Percentiles rank a stretch among this genome's conserved stretches.
Evolutionary conservation across 2,888 invertebrate species (phyloP).

Genomic region (Laothoe populi): DNA sequence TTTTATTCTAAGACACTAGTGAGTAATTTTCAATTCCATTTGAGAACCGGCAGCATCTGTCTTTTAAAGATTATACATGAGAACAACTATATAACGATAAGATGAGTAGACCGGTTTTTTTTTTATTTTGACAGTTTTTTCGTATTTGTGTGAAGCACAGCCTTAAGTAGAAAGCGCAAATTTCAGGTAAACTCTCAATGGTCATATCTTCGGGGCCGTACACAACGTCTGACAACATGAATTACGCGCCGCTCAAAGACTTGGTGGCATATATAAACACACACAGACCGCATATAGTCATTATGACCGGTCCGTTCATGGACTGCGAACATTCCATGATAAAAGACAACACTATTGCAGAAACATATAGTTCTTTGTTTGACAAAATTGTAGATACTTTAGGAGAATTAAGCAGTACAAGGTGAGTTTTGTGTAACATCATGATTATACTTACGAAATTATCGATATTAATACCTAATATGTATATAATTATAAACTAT

Average conservation of each 20-base stretch:
- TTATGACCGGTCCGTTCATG: slow-evolving; percentile 94
- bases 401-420: slow-evolving; percentile 81
- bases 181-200: slow-evolving; percentile 85
- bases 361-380: slow-evolving; percentile 90
- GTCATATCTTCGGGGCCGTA: slow-evolving; percentile 94
- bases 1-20: too few species aligned
- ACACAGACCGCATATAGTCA: slow-evolving; percentile 90
- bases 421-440: slow-evolving; percentile 70
- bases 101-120: too few species aligned
- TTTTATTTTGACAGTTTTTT: too few species aligned
- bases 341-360: slow-evolving; percentile 85
- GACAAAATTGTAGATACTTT: slow-evolving; percentile 88
- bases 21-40: too few species aligned
- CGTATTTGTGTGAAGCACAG: too few species aligned
- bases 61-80: too few species aligned
- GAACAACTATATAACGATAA: too few species aligned
- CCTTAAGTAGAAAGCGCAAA: slow-evolving; percentile 27
- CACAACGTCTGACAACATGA: slow-evolving; percentile 90
- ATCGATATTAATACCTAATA: too few species aligned
- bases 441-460: background rate
- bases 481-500: too few species aligned
- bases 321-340: slow-evolving; percentile 88
- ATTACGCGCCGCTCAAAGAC: slow-evolving; percentile 93
- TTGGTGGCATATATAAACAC: slow-evolving; percentile 87
- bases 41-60: too few species aligned